Conservation (phyloP, 2,113 vertebrate species). For the Aptenodytes patagonicus region DNA sequence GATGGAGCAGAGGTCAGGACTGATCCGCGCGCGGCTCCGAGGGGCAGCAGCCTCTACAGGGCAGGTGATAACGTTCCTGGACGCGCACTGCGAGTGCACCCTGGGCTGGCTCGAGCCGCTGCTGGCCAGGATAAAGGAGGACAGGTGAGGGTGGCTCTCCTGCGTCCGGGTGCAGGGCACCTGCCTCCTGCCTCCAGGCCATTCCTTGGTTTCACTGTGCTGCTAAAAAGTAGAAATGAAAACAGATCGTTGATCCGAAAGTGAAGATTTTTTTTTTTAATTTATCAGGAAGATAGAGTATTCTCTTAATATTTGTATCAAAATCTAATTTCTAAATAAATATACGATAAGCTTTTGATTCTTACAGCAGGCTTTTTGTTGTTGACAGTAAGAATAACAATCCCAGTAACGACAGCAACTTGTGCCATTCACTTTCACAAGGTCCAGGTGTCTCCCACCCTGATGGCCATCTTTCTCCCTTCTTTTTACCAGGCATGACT, state of each 20-base stretch:
- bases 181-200: background rate
- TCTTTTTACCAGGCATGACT: background rate
- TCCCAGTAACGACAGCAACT: fast-evolving
- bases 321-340: background rate
- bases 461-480: background rate
- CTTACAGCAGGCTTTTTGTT: background rate
- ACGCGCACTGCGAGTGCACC: conserved; percentile 96
- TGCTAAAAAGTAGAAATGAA: fast-evolving
- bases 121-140: conserved; percentile 90
- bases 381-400: background rate
- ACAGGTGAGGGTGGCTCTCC: conserved; percentile 62
- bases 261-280: background rate
- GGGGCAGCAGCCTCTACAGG: conserved; percentile 89
- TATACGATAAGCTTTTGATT: background rate
- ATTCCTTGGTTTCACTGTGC: fast-evolving
- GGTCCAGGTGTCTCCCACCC: background rate
- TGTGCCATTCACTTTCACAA: fast-evolving
- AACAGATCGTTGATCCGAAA: background rate
- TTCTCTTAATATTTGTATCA: background rate
- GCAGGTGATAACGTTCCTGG: conserved; percentile 95
- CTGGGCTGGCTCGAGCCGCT: conserved; percentile 93
- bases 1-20: conserved; percentile 93
- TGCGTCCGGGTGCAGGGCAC: fast-evolving
- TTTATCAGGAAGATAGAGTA: too few relatives aligned
- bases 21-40: conserved; percentile 91